These are phyloP conservation scores for Ametastegia equiseti DNA, from an alignment of 2,888 invertebrate species.

Conservation along the genomic window DNA sequence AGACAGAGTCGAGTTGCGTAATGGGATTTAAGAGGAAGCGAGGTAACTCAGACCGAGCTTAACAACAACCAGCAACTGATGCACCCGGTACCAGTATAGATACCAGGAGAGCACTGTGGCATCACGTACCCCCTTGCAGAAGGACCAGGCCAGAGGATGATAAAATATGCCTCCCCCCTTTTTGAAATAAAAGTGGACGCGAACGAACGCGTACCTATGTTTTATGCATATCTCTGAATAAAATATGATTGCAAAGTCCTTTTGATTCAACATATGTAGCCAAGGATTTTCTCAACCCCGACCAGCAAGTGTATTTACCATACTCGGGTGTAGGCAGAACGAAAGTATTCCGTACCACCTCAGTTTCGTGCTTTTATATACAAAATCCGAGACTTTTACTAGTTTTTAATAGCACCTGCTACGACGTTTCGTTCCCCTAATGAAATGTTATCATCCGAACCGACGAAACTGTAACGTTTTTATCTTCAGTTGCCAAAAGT, in stretches of 20 bases:
- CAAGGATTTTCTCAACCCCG: slow-evolving; percentile 54
- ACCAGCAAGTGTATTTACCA: slow-evolving; percentile 42
- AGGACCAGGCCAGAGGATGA: slow-evolving; percentile 48
- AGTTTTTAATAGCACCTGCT: slow-evolving; percentile 24
- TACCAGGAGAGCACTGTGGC: slow-evolving; percentile 31
- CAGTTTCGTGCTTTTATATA: not conserved
- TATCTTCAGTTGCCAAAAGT: not conserved
- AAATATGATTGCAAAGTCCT: slow-evolving; percentile 68
- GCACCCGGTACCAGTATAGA: slow-evolving; percentile 32
- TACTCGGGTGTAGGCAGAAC: slow-evolving; percentile 1
- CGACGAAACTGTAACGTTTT: not conserved
- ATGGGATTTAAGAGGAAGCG: slow-evolving; percentile 43
- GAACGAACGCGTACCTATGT: slow-evolving; percentile 61
- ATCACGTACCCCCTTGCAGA: slow-evolving; percentile 30
- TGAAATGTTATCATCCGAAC: not conserved
- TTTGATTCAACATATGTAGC: slow-evolving; percentile 66
- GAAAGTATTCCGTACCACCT: not conserved
- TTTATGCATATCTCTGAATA: slow-evolving; percentile 69
- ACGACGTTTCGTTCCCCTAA: not conserved
- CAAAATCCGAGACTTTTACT: not conserved
- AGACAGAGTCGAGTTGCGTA: slow-evolving; percentile 18
- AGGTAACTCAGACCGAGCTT: slow-evolving; percentile 39
- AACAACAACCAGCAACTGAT: slow-evolving; percentile 38
- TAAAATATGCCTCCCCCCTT: slow-evolving; percentile 57
- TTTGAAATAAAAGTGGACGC: slow-evolving; percentile 62